phyloP scores from a whole-genome alignment of 2,888 invertebrate genomes.

The Selenia dentaria region DNA sequence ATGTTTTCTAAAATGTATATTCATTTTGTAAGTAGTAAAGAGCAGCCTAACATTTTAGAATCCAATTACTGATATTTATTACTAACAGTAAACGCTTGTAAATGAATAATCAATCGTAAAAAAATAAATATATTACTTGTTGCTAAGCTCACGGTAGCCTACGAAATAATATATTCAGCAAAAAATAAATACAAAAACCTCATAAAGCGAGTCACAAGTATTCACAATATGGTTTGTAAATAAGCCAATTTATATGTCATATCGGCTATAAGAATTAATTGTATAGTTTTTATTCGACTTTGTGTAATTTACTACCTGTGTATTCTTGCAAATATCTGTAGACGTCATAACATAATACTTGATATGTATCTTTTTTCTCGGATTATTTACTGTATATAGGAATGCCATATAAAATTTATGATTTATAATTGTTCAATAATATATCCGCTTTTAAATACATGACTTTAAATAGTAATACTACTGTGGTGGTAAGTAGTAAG shows the following conservation, averaged over 20 bases:
- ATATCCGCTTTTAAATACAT: no score
- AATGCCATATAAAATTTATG: no score
- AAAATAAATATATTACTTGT: slow-evolving; percentile 34
- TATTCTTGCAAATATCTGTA: slow-evolving; percentile 1
- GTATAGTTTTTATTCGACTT: slow-evolving; percentile 48
- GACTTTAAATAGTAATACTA: no score
- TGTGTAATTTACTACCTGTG: slow-evolving; percentile 13
- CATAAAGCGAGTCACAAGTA: slow-evolving; percentile 52
- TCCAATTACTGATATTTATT: no score
- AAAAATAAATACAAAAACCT: slow-evolving; percentile 42
- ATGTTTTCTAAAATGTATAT: no score
- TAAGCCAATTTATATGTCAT: slow-evolving; percentile 71
- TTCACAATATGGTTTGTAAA: slow-evolving; percentile 67
- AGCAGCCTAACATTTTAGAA: no score
- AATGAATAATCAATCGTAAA: slow-evolving; percentile 19
- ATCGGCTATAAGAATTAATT: slow-evolving; percentile 51
- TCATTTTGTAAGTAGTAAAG: no score
- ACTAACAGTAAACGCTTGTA: no score
- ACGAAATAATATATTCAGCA: slow-evolving; percentile 38
- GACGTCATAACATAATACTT: background rate
- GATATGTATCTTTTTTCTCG: no score
- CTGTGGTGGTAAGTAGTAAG: no score
- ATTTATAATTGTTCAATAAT: no score
- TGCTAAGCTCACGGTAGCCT: slow-evolving; percentile 49
- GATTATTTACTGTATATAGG: no score